Conservation (phyloP, 2,888 invertebrate genomes). For the Mechanitis mazaeus region DNA sequence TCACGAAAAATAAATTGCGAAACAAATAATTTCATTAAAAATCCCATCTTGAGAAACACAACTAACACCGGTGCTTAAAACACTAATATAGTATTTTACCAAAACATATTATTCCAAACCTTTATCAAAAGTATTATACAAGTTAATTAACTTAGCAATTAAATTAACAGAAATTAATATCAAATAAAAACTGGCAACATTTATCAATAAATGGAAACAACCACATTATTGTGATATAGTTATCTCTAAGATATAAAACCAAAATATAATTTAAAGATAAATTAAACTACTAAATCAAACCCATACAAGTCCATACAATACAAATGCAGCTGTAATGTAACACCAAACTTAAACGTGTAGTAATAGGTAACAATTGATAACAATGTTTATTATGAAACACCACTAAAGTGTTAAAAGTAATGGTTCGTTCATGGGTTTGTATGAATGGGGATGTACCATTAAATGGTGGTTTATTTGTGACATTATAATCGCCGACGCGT, state of each 20-base stretch:
- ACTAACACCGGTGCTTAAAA: not conserved
- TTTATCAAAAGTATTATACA: not conserved
- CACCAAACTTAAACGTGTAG: slow-evolving; percentile 1
- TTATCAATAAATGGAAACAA: not conserved
- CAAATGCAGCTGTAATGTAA: slow-evolving; percentile 2
- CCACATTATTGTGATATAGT: not conserved
- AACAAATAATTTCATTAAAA: not conserved
- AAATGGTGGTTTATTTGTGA: slow-evolving; percentile 7
- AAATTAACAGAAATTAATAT: not conserved
- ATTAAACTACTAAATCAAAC: no score
- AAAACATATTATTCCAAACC: not conserved
- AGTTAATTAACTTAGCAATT: slow-evolving; percentile 3
- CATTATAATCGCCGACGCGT: slow-evolving; percentile 49
- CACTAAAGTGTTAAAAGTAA: not conserved
- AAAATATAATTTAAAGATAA: no score
- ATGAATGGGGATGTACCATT: slow-evolving; percentile 15
- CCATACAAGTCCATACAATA: not conserved
- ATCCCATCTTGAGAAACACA: not conserved
- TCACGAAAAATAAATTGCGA: not conserved
- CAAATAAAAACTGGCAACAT: not conserved
- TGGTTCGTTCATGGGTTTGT: not conserved
- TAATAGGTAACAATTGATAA: not conserved
- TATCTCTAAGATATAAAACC: no score
- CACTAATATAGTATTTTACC: not conserved
- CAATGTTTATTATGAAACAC: not conserved